Base-by-base conservation (phyloP, 2,797 vertebrate species). In the Chelon labrosus region DNA sequence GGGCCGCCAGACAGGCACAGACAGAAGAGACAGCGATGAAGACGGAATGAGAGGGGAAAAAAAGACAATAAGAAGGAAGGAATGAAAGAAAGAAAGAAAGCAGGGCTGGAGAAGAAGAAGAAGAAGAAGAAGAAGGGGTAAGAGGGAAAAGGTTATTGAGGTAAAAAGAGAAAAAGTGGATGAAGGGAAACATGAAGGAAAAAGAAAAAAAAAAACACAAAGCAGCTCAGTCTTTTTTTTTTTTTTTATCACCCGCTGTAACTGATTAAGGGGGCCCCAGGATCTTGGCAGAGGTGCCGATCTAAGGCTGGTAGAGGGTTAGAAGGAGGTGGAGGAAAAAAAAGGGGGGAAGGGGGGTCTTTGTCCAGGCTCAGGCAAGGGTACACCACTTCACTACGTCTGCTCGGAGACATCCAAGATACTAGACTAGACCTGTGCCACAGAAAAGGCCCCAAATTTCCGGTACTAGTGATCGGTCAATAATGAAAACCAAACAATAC, bases 191-290 rank as follows among this genome's bases (percentile, higher is more conserved):
- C 42, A 58, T 72, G 66, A 65, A 60, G 42, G 49, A 46, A 50
- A 41, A 50, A 65, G 75, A n/a, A n/a, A 22, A 46, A 31, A 55
- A 76, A 72, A 56, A 61, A 68, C n/a, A 83, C 52, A 80, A 77
- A 79, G 74, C 49, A 42, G 70, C 55, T 59, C 42, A 63, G 80
- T 65, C 31, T 84, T 81, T 39, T 39, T 39, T 39, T 39, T 39
- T 39, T 39, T 39, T 44, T 90, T 86, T 82, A 84, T 88, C 69
- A 78, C 71, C 64, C 61, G 42, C 82, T 89, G 86, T 65, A 85
- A 80, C 77, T 86, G 88, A 86, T 90, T 92, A 88, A 85, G 74
- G 82, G 87, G 78, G 75, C 86, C 83, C 74, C 67, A 49, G 72
- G 73, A 84, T 82, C 79, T 51, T 89, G 88, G 83, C 86, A 85